Evolutionary conservation across 1,140 invertebrate species (phyloP), one percentile per base, ranked within the genome.

Genomic region (Holcopasites calliopsidis): DNA sequence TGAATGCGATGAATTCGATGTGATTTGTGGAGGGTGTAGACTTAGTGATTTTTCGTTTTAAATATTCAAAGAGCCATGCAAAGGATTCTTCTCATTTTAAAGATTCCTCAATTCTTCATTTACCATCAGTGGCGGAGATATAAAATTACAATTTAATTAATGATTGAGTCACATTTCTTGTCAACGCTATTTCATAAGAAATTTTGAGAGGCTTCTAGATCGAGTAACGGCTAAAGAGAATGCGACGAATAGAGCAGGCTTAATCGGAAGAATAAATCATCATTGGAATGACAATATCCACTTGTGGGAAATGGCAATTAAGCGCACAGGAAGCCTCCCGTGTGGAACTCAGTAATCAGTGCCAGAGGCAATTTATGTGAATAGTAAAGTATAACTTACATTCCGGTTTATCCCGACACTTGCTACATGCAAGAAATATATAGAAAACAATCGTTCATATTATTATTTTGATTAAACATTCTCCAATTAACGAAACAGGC

Each of bases 261-360:
- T 52, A 50, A 66, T 62, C 26, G 47, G 31, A 66, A 66, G 33
- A 52, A 66, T 66, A 66, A 52, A 66, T 66, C 64, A 66, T 23
- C 47, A 52, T 52, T 66, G 47, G 33, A 52, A 52, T n/a, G 64
- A 66, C 47, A 35, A 66, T 66, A 66, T 52, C 64, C 64, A 66
- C 64, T 66, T 52, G 64, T 52, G 64, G 64, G 47, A 52, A 66
- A 66, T 52, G 64, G 64, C 64, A 66, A 66, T 66, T 66, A 66
- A 52, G 47, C 64, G 64, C 33, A 4, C 47, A 50, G 64, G 62
- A 66, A 52, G 64, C 11, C 64, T 66, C 47, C 64, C 31, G 47
- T 44, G 40, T 66, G 13, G 47, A 66, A 52, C 64, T 13, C 5
- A 52, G 64, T 28, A 38, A 66, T 66, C 47, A 66, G n/a, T 38